Conservation (phyloP, 2,888 invertebrate species). For the Peribatodes rhomboidaria region DNA sequence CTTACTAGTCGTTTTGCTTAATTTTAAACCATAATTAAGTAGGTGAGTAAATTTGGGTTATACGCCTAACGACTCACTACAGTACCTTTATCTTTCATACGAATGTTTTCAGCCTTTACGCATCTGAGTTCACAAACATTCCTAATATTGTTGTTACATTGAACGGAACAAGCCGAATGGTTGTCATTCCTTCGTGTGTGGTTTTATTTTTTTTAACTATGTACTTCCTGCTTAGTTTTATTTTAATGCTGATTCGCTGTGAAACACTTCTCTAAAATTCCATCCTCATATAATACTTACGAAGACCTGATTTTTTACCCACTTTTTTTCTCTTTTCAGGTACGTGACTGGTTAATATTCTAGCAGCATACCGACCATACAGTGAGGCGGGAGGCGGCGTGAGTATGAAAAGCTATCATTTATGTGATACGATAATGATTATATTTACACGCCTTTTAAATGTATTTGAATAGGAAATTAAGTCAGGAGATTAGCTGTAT, state of each 20-base stretch:
- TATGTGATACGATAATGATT: constrained; percentile 35
- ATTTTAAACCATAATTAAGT: too few species aligned
- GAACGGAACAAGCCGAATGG: too few species aligned
- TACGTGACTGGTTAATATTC: constrained; percentile 61
- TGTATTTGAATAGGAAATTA: constrained; percentile 18
- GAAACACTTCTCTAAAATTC: constrained; percentile 2
- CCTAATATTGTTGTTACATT: too few species aligned
- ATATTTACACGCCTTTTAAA: constrained; percentile 27
- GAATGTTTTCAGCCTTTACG: too few species aligned
- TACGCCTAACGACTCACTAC: too few species aligned
- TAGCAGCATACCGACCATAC: constrained; percentile 48
- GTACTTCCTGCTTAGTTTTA: not conserved
- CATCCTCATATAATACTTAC: constrained; percentile 13
- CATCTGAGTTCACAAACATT: too few species aligned
- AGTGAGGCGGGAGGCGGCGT: constrained; percentile 54
- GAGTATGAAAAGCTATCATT: constrained; percentile 51
- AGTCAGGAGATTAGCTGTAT: not conserved
- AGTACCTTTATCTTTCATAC: too few species aligned
- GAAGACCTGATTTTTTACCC: constrained; percentile 20
- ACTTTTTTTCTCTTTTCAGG: constrained; percentile 54
- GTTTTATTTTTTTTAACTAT: not conserved
- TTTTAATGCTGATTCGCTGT: constrained; percentile 3
- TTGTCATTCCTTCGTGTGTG: too few species aligned
- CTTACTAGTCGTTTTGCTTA: too few species aligned
- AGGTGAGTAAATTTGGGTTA: too few species aligned